Evolutionary conservation across 2,888 invertebrate species (phyloP).

Genomic region (Chaetogeoica ovagalla): DNA sequence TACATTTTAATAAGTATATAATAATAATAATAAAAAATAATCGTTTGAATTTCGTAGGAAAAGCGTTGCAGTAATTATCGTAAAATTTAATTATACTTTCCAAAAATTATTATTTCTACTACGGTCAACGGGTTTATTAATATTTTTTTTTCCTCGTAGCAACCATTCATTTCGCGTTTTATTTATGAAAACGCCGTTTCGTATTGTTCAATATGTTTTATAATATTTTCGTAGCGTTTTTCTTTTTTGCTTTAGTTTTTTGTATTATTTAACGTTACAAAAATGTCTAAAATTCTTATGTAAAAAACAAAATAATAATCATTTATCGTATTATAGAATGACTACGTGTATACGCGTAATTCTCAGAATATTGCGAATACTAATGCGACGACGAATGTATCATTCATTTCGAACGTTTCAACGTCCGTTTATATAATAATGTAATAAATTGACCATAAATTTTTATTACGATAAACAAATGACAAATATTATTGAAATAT

Average conservation of each 20-base stretch:
- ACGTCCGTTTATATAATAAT: not conserved
- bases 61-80: not conserved
- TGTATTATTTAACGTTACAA: too few species aligned
- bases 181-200: too few species aligned
- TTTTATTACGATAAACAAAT: not conserved
- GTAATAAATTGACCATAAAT: not conserved
- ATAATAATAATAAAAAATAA: not conserved
- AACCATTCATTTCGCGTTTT: too few species aligned
- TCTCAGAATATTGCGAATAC: not conserved
- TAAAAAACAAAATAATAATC: too few species aligned
- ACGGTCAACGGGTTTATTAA: not conserved
- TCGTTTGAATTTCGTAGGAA: not conserved
- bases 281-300: not conserved
- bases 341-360: not conserved
- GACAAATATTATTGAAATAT: not conserved
- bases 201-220: too few species aligned
- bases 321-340: not conserved
- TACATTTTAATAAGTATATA: too few species aligned
- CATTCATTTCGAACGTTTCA: not conserved
- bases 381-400: not conserved
- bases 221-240: too few species aligned
- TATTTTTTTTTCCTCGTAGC: too few species aligned
- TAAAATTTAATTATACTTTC: not conserved
- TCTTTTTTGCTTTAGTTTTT: too few species aligned
- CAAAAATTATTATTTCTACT: constrained; percentile 1